Evolutionary conservation across 2,797 vertebrate species (phyloP).

Genomic region (Diceros bicornis): DNA sequence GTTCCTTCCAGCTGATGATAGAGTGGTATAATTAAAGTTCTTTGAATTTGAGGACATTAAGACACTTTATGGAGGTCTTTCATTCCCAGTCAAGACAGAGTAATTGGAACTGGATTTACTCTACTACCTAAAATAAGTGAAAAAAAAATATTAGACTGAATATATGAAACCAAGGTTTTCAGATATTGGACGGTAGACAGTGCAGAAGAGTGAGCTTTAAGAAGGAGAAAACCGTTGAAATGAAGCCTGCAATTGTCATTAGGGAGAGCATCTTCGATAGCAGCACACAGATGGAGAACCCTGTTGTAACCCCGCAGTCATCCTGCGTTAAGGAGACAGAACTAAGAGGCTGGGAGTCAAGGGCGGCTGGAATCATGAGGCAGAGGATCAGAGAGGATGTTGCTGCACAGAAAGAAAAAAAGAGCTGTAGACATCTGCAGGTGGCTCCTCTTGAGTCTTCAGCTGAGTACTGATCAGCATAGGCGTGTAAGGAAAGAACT

Average conservation of each 20-base stretch:
- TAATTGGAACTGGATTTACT: not conserved
- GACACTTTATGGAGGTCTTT: not conserved
- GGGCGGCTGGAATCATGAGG: not conserved
- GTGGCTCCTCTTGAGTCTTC: not conserved
- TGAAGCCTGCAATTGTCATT: not conserved
- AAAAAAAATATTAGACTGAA: not conserved
- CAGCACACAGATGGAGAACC: not conserved
- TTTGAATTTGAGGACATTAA: not conserved
- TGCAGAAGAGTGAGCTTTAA: not conserved
- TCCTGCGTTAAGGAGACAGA: not conserved
- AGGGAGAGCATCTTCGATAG: not conserved
- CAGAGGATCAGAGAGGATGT: not conserved
- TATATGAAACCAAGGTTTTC: not conserved
- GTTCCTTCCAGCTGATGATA: not conserved
- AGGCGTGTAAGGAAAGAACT: not conserved
- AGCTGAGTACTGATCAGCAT: not conserved
- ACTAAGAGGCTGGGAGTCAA: not conserved
- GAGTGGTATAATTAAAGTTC: not conserved
- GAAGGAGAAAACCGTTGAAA: not conserved
- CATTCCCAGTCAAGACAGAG: not conserved
- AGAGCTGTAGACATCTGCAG: not conserved
- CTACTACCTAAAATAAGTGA: not conserved
- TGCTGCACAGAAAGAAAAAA: fast-evolving
- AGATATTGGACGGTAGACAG: not conserved
- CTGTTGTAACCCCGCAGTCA: too few relatives aligned